Base-by-base conservation (phyloP, 2,888 invertebrate species). In the Eudasyphora cyanicolor region DNA sequence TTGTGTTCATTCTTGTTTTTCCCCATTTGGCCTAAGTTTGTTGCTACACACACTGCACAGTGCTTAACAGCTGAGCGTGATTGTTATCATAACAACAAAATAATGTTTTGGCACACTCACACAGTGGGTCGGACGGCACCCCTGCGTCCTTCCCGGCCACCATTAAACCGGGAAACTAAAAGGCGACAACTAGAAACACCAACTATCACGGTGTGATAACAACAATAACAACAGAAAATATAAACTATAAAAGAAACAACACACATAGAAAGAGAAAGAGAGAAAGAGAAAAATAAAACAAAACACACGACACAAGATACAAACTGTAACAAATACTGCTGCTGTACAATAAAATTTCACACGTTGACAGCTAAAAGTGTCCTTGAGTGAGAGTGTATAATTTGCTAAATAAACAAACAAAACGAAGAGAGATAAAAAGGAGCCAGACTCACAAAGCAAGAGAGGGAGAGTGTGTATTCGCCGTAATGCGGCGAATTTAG, bases 351-450 rank as follows among this genome's bases (percentile, higher is more conserved):
- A 71, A 64, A 81, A 82, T 80, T 82, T 85, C 79, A 80, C 82
- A 84, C 85, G 79, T 86, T 84, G 85, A 85, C 85, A 86, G 85
- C 81, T 81, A 79, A 71, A 78, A 86, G 87, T 89, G 90, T 89
- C 90, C 90, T 90, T 90, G 90, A 89, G 88, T 82, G 86, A 81
- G 84, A 79, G 73, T 87, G 70, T 88, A 88, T 86, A 88, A 87
- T 87, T 87, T 84, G 38, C 64, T 32, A 85, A 86, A 83, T 86
- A 82, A 82, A 70, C 60, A 77, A 74, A 45, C 27, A 82, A 67
- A 14, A 62, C 76, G 27, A 27, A 62, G 49, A 54, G 21, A 60
- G 8, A 75, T 74, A 42, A 60, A 54, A 60, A n/a, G 24, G 12
- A 21, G 60, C 76, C 35, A 35, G 14, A 54, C 57, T 6, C n/a